Evolutionary conservation across 1,140 invertebrate genomes (phyloP), one percentile per base, ranked within the genome.

Genomic region (Muscidifurax raptorellus): DNA sequence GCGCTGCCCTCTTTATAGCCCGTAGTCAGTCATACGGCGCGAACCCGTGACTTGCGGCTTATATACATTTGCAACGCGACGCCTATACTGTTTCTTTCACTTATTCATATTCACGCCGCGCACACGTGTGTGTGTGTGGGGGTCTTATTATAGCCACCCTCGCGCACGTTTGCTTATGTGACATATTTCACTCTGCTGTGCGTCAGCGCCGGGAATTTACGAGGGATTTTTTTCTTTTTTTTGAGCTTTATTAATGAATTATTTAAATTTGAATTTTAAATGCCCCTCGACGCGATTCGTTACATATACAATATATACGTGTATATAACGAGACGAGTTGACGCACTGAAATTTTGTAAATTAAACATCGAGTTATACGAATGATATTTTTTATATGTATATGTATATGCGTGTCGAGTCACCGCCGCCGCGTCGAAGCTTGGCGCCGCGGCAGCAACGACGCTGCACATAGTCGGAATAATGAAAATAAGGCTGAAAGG

Each of bases 1-100:
- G 66, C 28, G 72, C 71, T 74, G 47, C 59, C n/a, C 71, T 40
- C 28, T 69, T 59, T 59, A 40, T n/a, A 47, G 44, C 13, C 44
- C 7, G 52, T 59, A 59, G 52, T 18, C 52, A 22, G 36, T 36
- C 52, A 59, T 9, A 22, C 47, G 22, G n/a, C n/a, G 71, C 28
- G 36, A 40, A 40, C 30, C 66, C 32, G 72, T 82, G 81, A 83
- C 81, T 83, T 67, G 81, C 59, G 27, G 81, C 25, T 76, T 82
- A 0, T 74, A 40, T 40, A 40, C 36, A 40, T 40, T 12, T 47
- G 44, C 44, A 47, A 47, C 44, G 7, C 44, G 15, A 40, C 25
- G 2, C 15, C n/a, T n/a, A n/a, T 27, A 3, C 78, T 66, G 3
- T 52, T 52, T 52, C 47, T 52, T 52, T 52, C 25, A 30, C 13